Percentiles rank a stretch among this genome's conserved stretches.
phyloP scores from a whole-genome alignment of 2,797 vertebrate species.

The Lates japonicus region DNA sequence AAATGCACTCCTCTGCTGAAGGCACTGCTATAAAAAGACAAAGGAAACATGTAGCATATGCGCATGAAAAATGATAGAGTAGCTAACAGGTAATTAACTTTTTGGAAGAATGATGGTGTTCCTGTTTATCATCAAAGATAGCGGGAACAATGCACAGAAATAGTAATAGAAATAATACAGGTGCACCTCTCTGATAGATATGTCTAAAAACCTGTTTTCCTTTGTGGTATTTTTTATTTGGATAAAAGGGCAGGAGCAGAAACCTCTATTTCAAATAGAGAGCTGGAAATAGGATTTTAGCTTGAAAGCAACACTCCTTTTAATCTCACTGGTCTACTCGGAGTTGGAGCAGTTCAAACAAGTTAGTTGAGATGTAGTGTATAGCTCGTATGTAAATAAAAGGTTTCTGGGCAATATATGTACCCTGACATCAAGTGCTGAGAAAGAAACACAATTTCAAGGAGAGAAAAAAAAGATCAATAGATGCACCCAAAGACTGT shows the following conservation, averaged over 20 bases:
- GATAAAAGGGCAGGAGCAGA: slow-evolving; percentile 24
- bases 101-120: slow-evolving; percentile 41
- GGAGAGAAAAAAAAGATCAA: background rate
- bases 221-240: slow-evolving; percentile 22
- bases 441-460: slow-evolving; percentile 18
- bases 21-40: slow-evolving; percentile 62
- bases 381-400: slow-evolving; percentile 15
- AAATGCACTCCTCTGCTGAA: slow-evolving; percentile 59
- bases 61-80: slow-evolving; percentile 48
- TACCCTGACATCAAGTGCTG: background rate
- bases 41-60: slow-evolving; percentile 20
- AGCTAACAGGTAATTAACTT: slow-evolving; percentile 52
- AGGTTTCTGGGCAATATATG: background rate
- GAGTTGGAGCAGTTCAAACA: slow-evolving; percentile 33
- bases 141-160: slow-evolving; percentile 21
- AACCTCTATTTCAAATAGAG: slow-evolving; percentile 26
- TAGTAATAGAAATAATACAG: slow-evolving; percentile 33
- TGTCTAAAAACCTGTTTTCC: slow-evolving; percentile 29
- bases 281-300: slow-evolving; percentile 28
- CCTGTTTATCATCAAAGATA: slow-evolving; percentile 40
- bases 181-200: slow-evolving; percentile 35
- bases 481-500: background rate
- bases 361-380: background rate
- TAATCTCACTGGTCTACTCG: slow-evolving; percentile 9
- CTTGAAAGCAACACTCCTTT: slow-evolving; percentile 21